Evolutionary conservation across 2,888 invertebrate genomes (phyloP).

Genomic region (Tortrix viridana): DNA sequence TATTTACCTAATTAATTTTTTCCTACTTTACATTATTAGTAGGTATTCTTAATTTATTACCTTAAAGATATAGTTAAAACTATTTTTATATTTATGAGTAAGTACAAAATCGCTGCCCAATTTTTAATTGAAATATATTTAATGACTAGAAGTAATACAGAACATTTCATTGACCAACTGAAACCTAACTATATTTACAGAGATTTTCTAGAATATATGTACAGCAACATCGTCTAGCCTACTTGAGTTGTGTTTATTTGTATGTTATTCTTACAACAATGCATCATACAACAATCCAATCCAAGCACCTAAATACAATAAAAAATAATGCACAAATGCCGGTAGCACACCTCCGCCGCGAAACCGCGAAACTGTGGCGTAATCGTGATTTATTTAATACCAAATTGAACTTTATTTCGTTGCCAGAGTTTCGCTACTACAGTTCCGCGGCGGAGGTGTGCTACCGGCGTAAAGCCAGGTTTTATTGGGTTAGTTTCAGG

Average conservation of each 20-base stretch:
- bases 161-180: conserved; percentile 9
- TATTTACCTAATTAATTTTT: too few species aligned
- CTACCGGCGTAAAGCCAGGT: too few species aligned
- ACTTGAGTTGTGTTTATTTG: conserved; percentile 27
- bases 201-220: conserved; percentile 25
- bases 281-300: neutral
- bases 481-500: too few species aligned
- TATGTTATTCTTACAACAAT: conserved; percentile 11
- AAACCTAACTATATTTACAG: conserved; percentile 26
- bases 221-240: conserved; percentile 32
- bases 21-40: too few species aligned
- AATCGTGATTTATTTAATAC: too few species aligned
- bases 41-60: too few species aligned
- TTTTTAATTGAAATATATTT: conserved; percentile 6
- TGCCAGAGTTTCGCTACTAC: too few species aligned
- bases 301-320: neutral
- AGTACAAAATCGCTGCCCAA: conserved; percentile 21
- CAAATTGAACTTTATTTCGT: too few species aligned
- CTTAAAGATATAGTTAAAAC: neutral
- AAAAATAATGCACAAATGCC: too few species aligned
- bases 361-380: too few species aligned
- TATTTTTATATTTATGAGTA: conserved; percentile 7
- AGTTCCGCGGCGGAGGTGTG: too few species aligned
- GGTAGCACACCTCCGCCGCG: too few species aligned
- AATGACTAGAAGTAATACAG: conserved; percentile 34